Evolutionary conservation across 2,113 vertebrate genomes (phyloP).

Genomic region (Echinops telfairi): DNA sequence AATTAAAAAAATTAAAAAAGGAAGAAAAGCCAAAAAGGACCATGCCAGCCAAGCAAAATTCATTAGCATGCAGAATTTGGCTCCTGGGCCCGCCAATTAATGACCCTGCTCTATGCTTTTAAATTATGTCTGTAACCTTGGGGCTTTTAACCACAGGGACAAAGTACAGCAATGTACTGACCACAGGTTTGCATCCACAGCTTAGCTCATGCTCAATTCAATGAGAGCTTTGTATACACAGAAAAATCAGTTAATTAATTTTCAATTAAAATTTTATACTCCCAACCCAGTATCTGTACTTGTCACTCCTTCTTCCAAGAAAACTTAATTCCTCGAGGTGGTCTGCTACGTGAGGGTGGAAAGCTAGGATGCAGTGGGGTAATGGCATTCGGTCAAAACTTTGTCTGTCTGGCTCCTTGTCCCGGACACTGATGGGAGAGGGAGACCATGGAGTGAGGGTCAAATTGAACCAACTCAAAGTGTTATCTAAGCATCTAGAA

Average conservation of each 20-base stretch:
- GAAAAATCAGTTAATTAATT: slow-evolving; percentile 42
- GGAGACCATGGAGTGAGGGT: not conserved
- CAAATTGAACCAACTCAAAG: not conserved
- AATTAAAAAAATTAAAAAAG: not conserved
- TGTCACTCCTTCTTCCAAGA: slow-evolving; percentile 49
- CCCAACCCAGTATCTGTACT: not conserved
- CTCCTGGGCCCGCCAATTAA: not conserved
- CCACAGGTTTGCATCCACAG: not conserved
- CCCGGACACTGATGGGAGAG: not conserved
- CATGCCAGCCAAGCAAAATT: slow-evolving; percentile 16
- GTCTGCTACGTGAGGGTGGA: slow-evolving; percentile 23
- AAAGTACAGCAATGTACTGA: slow-evolving; percentile 12
- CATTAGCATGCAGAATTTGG: not conserved
- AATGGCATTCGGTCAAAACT: not conserved
- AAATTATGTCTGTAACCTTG: slow-evolving; percentile 47
- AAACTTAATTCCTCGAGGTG: slow-evolving; percentile 64
- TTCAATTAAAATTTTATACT: slow-evolving; percentile 35
- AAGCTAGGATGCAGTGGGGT: not conserved
- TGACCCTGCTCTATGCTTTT: slow-evolving; percentile 47
- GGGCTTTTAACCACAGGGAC: slow-evolving; percentile 12
- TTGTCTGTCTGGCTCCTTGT: not conserved
- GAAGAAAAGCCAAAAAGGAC: not conserved
- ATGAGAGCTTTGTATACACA: not conserved
- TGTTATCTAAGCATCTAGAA: not conserved
- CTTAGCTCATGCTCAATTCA: not conserved